Base-by-base conservation (phyloP, 37 sponge, comb jelly and placozoan species). In the Chondrosia reniformis region DNA sequence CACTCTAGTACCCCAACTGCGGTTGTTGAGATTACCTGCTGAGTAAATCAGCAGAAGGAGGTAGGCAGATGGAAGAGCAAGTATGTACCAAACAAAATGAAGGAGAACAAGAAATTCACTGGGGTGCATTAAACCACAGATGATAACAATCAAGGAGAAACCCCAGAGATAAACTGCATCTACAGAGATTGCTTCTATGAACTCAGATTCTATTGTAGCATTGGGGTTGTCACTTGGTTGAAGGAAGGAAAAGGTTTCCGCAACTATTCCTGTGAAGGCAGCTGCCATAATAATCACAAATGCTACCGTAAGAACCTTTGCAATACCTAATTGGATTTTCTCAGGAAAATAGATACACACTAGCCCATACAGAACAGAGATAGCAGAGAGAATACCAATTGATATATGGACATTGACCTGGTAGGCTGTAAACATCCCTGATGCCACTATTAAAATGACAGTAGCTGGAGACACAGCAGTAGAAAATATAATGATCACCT, bases 1-100 rank as follows among this genome's bases (percentile, higher is more conserved):
- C 46, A 88, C 95, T 44, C 95, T 64, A 0, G 95, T 95, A 5
- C 95, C 95, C 95, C 95, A 95, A 57, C 87, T 89, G 72, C 79
- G 77, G 45, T 69, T 72, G 77, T 88, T 67, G 6, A 95, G 82
- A 46, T 95, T 95, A 41, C 83, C 87, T 15, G 87, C 79, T 1
- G 95, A 95, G 78, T 95, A 95, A 66, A 95, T 83, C 15, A 95
- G 66, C 33, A 95, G 80, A 8, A 95, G 67, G 21, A 95, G 63
- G 46, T 95, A 95, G 31, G 86, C 95, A 19, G 91, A 84, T 10
- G 95, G 95, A 0, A 94, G 79, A 36, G 81, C 91, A 32, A 94
- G 72, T 0, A 95, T 27, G 81, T 84, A 90, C 95, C 95, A 95
- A 0, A 95, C 40, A 62, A 55, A 78, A 46, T 95, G 92, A 8